Evolutionary conservation across 2,888 invertebrate species (phyloP), one percentile per base, ranked within the genome.

Genomic region (Alloscopus bannaensis): DNA sequence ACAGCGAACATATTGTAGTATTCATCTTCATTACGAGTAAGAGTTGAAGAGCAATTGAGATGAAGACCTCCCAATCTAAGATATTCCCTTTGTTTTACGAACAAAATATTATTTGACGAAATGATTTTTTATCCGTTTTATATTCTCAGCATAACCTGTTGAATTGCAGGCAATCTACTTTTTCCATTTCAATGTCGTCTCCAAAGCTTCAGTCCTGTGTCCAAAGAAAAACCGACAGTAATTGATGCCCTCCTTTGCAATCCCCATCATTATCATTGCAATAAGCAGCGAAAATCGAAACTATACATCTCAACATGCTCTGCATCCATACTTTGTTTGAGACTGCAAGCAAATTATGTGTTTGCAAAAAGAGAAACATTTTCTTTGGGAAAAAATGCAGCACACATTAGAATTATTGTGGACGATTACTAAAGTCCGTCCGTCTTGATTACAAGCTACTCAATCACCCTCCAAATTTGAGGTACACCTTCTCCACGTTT

Each of bases 161-260:
- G n/a, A n/a, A n/a, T n/a, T n/a, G n/a, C n/a, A n/a, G n/a, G n/a
- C n/a, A n/a, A n/a, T n/a, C 45, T 18, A 45, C 45, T 52, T 52
- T 52, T 52, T 3, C 52, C 4, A 52, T 36, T 36, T 36, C 8
- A 36, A 36, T 45, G 45, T 45, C 3, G 45, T 45, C 45, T 45
- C 8, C 45, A 45, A 45, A 36, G 13, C 36, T 45, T 4, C 13
- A 45, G 18, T n/a, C 4, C n/a, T 31, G 59, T 59, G 59, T 59
- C 29, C 59, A 29, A 59, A 31, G 31, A 59, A 11, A 55, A 55
- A 36, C 66, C 36, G 68, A 68, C 68, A 68, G 68, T 68, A 68
- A 68, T 68, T 55, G 68, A 68, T 68, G 68, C 57, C 28, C 28
- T 26, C 18, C 24, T 36, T 20, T 50, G 29, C 29, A 18, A 47